Evolutionary conservation across 2,797 vertebrate genomes (phyloP).

Genomic region (Peromyscus nudipes): DNA sequence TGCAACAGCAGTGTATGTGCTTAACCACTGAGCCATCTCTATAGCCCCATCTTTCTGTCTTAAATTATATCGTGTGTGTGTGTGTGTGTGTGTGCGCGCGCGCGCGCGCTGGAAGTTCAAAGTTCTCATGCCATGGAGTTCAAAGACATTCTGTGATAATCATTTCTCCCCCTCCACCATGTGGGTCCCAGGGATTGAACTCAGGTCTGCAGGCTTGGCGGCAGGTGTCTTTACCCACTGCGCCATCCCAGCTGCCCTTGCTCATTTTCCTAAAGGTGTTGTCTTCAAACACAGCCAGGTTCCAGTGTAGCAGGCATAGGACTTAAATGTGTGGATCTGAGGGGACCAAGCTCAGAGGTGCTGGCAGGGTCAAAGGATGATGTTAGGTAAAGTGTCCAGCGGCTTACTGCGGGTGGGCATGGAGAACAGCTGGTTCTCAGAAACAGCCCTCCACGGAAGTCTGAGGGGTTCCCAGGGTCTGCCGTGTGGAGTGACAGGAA

Average conservation of each 20-base stretch:
- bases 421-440: not conserved
- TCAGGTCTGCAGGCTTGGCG: not conserved
- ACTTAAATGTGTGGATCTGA: not conserved
- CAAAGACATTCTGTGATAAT: not conserved
- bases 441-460: too few species aligned
- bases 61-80: not conserved
- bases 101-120: too few species aligned
- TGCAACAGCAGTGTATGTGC: not conserved
- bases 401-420: accelerated
- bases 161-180: not conserved
- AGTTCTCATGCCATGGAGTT: too few species aligned
- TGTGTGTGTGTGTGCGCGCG: not conserved
- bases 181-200: not conserved
- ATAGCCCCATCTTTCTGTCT: not conserved
- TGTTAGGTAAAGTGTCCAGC: not conserved
- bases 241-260: too few species aligned
- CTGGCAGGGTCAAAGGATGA: not conserved
- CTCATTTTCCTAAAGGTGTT: not conserved
- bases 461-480: not conserved
- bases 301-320: not conserved
- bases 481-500: not conserved
- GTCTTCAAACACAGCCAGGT: not conserved
- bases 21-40: not conserved
- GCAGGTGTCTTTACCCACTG: not conserved
- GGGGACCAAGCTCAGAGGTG: not conserved